Conservation (phyloP, 2,113 vertebrate genomes). For the Trachemys scripta region DNA sequence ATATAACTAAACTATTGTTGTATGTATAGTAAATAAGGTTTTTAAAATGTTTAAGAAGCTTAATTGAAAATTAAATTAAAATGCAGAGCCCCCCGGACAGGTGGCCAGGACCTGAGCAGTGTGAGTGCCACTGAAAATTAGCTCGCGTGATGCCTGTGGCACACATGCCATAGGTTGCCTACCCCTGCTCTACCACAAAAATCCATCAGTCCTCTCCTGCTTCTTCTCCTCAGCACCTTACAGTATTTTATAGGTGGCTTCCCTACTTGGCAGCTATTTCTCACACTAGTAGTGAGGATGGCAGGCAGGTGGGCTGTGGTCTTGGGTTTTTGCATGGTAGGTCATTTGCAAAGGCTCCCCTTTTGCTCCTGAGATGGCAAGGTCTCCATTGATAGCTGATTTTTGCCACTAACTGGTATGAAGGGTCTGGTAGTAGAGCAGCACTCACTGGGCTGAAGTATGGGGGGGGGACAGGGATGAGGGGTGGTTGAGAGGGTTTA, state of each 20-base stretch:
- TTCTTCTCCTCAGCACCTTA: neutral
- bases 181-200: neutral
- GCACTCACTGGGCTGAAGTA: neutral
- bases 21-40: too few relatives aligned
- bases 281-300: neutral
- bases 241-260: neutral
- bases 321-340: neutral
- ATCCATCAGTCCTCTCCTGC: neutral
- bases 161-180: too few relatives aligned
- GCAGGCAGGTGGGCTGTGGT: neutral
- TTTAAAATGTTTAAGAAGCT: too few relatives aligned
- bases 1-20: too few relatives aligned
- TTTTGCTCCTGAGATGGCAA: neutral
- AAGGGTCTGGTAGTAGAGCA: neutral
- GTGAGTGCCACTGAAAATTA: too few relatives aligned
- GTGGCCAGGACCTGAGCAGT: too few relatives aligned
- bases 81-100: too few relatives aligned
- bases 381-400: neutral
- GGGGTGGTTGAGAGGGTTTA: neutral
- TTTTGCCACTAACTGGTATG: neutral
- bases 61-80: too few relatives aligned
- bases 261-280: neutral
- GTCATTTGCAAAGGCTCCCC: neutral
- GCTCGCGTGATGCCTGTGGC: too few relatives aligned
- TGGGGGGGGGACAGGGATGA: neutral